A percentile compares a stretch with the other conserved stretches of the same genome.
Conservation (phyloP, 2,888 invertebrate species). For the Elmis aenea region DNA sequence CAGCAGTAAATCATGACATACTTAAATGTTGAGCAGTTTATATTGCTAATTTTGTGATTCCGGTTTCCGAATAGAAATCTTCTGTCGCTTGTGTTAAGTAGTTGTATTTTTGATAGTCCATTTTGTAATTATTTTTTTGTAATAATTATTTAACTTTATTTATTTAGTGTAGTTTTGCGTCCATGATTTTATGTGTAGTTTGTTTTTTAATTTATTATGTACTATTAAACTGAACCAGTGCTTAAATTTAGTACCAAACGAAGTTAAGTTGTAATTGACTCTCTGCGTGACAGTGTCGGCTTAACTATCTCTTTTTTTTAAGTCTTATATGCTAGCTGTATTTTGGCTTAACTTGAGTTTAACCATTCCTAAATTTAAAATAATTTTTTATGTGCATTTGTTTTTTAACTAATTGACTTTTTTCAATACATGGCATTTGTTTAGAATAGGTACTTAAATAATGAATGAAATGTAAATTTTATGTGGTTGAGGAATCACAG, state of each 20-base stretch:
- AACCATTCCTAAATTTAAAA: neutral
- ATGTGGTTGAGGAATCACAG: neutral
- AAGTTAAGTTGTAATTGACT: no score
- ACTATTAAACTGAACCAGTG: neutral
- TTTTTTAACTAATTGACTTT: neutral
- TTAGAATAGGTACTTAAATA: neutral
- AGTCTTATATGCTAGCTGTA: neutral
- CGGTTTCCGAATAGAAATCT: conserved; percentile 16
- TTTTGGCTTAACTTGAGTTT: neutral
- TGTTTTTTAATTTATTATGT: conserved; percentile 8
- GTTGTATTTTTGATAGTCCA: conserved; percentile 43
- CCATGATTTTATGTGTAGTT: conserved; percentile 14
- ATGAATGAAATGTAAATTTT: neutral
- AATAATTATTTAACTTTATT: conserved; percentile 36
- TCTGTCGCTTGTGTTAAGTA: conserved; percentile 21
- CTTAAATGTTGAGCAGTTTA: conserved; percentile 11
- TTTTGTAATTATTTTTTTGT: conserved; percentile 32
- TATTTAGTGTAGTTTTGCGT: conserved; percentile 32
- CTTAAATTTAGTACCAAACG: no score
- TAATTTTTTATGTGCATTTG: neutral
- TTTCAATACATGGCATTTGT: neutral
- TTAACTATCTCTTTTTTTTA: no score
- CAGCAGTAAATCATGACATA: conserved; percentile 31
- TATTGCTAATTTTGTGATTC: conserved; percentile 17
- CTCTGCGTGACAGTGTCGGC: no score